Evolutionary conservation across 2,797 vertebrate species (phyloP).

Genomic region (Cyclura pinguis): DNA sequence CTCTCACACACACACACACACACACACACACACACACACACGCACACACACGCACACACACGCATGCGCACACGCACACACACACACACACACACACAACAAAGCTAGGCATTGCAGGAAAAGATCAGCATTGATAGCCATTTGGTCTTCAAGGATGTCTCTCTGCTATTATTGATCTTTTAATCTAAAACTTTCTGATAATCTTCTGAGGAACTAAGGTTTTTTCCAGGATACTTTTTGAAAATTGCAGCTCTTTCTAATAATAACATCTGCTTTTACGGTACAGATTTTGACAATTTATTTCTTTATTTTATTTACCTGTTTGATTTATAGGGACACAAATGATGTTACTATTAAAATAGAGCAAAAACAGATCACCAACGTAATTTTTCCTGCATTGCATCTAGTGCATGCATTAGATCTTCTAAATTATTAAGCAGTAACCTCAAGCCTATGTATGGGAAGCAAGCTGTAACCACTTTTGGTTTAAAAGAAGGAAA

Average conservation of each 20-base stretch:
- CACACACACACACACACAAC: not conserved
- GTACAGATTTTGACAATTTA: not conserved
- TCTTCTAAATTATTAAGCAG: not conserved
- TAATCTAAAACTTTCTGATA: not conserved
- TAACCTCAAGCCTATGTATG: not conserved
- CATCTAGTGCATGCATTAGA: not conserved
- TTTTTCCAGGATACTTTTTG: not conserved
- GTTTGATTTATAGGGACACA: not conserved
- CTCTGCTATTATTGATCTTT: not conserved
- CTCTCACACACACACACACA: not conserved
- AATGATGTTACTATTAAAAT: too few relatives aligned
- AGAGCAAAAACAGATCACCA: not conserved
- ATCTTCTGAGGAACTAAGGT: too few relatives aligned
- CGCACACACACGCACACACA: not conserved
- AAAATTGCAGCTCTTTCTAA: not conserved
- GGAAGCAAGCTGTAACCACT: constrained; percentile 31
- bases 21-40: not conserved
- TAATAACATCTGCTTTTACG: not conserved
- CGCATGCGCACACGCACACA: not conserved
- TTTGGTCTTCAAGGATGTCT: not conserved
- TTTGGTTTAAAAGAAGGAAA: not conserved
- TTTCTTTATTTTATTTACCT: not conserved
- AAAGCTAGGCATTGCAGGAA: not conserved
- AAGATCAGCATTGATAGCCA: not conserved
- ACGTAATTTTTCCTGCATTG: not conserved